A percentile compares a stretch with the other conserved stretches of the same genome.
Evolutionary conservation across 2,797 vertebrate genomes (phyloP).

Genomic region (Fistularia commersonii): DNA sequence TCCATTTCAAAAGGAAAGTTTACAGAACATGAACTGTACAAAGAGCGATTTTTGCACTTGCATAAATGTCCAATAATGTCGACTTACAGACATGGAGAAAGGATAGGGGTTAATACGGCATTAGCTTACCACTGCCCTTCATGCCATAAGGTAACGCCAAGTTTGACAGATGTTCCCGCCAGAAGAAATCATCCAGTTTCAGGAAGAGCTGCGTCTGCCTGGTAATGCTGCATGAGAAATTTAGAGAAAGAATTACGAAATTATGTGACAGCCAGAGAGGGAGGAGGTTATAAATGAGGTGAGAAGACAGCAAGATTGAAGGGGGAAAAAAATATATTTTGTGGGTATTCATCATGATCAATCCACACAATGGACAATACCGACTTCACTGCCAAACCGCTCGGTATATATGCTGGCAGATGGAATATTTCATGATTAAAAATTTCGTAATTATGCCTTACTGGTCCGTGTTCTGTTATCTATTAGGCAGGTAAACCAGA

Average conservation of each 20-base stretch:
- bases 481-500: constrained; percentile 47
- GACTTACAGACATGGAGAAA: not conserved
- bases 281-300: constrained; percentile 9
- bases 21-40: too few relatives aligned
- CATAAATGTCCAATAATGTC: too few relatives aligned
- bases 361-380: constrained; percentile 51
- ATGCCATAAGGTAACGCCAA: constrained; percentile 86
- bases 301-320: not conserved
- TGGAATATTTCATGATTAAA: constrained; percentile 25
- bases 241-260: constrained; percentile 3
- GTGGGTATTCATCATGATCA: not conserved
- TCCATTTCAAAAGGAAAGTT: too few relatives aligned
- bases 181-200: constrained; percentile 88
- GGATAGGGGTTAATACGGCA: constrained; percentile 1
- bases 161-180: constrained; percentile 78
- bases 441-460: constrained; percentile 1
- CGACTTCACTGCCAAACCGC: constrained; percentile 14
- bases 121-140: constrained; percentile 86
- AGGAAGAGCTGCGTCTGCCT: constrained; percentile 85
- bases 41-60: too few relatives aligned
- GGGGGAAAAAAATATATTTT: constrained; percentile 11
- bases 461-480: constrained; percentile 34
- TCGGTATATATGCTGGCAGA: constrained; percentile 7
- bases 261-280: constrained; percentile 10
- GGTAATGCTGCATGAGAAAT: constrained; percentile 75